These are phyloP conservation scores for Galagoides demidoff DNA, from an alignment of 2,797 vertebrate genomes.

Conservation along the genomic window DNA sequence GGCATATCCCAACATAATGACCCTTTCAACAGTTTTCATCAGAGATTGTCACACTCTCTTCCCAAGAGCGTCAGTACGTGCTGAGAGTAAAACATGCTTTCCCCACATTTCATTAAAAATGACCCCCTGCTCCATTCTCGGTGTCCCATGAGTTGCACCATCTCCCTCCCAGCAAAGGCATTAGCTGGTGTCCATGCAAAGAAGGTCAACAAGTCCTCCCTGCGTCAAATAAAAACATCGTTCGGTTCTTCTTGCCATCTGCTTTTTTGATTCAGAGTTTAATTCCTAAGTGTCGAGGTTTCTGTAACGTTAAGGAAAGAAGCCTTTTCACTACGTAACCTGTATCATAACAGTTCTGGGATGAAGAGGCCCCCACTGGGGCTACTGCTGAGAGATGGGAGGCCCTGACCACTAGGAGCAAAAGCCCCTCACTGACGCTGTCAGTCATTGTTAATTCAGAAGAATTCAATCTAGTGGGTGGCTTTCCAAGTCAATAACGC, in stretches of 20 bases:
- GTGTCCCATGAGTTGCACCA: background rate
- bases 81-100: slow-evolving; percentile 65
- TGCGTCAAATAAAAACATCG: background rate
- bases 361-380: background rate
- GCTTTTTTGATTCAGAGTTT: slow-evolving; percentile 36
- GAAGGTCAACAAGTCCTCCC: background rate
- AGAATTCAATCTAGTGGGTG: slow-evolving; percentile 62
- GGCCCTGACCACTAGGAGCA: background rate
- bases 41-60: slow-evolving; percentile 47
- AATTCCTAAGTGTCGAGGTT: background rate
- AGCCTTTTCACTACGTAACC: background rate
- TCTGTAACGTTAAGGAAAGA: background rate
- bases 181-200: background rate
- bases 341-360: background rate
- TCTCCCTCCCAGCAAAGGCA: background rate
- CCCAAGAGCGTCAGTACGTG: slow-evolving; percentile 52
- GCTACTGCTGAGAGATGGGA: accelerated
- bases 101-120: slow-evolving; percentile 60
- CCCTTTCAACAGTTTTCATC: slow-evolving; percentile 63
- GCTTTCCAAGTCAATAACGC: slow-evolving; percentile 61
- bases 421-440: slow-evolving; percentile 29
- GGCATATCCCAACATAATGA: slow-evolving; percentile 68
- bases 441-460: slow-evolving; percentile 68
- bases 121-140: slow-evolving; percentile 31
- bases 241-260: background rate